Percentiles rank a stretch among this genome's conserved stretches.
Evolutionary conservation across 2,888 invertebrate species (phyloP).

Genomic region (Agapostemon virescens): DNA sequence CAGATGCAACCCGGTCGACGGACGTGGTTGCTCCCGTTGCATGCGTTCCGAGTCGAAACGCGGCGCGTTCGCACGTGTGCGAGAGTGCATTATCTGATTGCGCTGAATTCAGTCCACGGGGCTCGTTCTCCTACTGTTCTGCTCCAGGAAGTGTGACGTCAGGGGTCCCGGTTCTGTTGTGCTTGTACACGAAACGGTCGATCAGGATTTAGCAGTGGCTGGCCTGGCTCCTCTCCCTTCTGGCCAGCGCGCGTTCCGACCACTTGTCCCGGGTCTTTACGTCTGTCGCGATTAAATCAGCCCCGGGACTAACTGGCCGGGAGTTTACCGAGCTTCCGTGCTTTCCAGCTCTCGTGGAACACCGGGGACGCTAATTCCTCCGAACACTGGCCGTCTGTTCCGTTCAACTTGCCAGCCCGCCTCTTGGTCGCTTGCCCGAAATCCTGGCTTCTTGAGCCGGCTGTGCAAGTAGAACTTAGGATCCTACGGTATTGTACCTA

Average conservation of each 20-base stretch:
- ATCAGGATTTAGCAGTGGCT: slow-evolving; percentile 52
- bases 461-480: background rate
- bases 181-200: slow-evolving; percentile 26
- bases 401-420: background rate
- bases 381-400: background rate
- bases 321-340: slow-evolving; percentile 9
- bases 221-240: background rate
- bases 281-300: slow-evolving; percentile 25
- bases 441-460: background rate
- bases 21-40: slow-evolving; percentile 39
- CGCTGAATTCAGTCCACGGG: slow-evolving; percentile 68
- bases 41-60: slow-evolving; percentile 41
- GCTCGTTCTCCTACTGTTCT: slow-evolving; percentile 61
- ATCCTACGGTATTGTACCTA: background rate
- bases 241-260: background rate
- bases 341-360: slow-evolving; percentile 5
- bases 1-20: slow-evolving; percentile 45
- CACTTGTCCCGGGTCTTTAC: slow-evolving; percentile 2
- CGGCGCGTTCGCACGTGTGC: slow-evolving; percentile 47
- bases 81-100: slow-evolving; percentile 70
- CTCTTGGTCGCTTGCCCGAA: background rate
- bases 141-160: slow-evolving; percentile 71
- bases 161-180: slow-evolving; percentile 43
- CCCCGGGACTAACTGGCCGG: slow-evolving; percentile 14
- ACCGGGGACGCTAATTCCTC: slow-evolving; percentile 1